Base-by-base conservation (phyloP, 2,888 invertebrate species). In the Geotrupes spiniger region DNA sequence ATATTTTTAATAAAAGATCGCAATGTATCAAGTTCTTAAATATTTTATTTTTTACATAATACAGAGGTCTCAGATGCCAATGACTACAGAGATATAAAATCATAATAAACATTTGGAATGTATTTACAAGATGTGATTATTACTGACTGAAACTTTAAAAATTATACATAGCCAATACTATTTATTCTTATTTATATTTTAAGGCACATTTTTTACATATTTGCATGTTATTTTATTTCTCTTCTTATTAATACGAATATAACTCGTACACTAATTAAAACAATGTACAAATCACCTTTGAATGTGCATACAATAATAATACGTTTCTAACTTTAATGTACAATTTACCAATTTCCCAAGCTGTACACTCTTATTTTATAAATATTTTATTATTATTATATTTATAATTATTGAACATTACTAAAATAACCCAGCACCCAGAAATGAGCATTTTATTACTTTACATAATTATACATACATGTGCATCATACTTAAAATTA, bases 401-500 rank as follows among this genome's bases (percentile, higher is more conserved):
- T 14, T 39, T 21, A 39, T 26, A 39, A 2, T 39, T 39, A 21
- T 25, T 39, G 14, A 26, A 39, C 11, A 14, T 21, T n/a, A 2
- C 39, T 33, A 33, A 33, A 33, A 15, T 33, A 33, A 33, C 39
- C 39, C 39, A 39, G 39, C 39, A 39, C 39, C 39, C 39, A 39
- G 26, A 39, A 39, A 39, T 39, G 39, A 39, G 39, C 39, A 39
- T 39, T 39, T 39, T 39, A 26, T 39, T 26, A 17, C 21, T 17
- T 38, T 38, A 39, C 39, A 39, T 39, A 39, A 39, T 26, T 21
- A 21, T 39, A 39, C 39, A 39, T 12, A 39, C 25, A 39, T 39
- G 39, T 39, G 39, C 39, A 39, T 39, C 9, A 21, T n/a, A 26
- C 12, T 39, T 12, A 14, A 21, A 6, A 21, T 17, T 39, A 38